Conservation (phyloP, 2,888 invertebrate genomes). For the Drosophila cognata region DNA sequence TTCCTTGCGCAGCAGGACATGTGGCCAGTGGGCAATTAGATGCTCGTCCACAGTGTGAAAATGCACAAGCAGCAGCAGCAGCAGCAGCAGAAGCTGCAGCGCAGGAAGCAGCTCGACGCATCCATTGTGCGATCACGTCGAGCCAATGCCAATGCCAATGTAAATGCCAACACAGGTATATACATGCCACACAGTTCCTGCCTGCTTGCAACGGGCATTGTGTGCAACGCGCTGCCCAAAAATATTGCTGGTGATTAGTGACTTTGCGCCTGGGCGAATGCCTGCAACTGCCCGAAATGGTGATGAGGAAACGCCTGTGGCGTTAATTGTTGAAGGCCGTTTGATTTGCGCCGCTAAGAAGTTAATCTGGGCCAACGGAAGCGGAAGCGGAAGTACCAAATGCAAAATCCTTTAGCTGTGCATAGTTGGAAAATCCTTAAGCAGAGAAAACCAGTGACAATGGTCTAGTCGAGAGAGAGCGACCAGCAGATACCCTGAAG, state of each 20-base stretch:
- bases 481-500: background rate
- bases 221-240: slow-evolving; percentile 13
- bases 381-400: slow-evolving; percentile 46
- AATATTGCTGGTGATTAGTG: slow-evolving; percentile 66
- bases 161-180: slow-evolving; percentile 21
- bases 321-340: slow-evolving; percentile 71
- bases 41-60: slow-evolving; percentile 70
- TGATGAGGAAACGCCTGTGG: slow-evolving; percentile 65
- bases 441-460: background rate
- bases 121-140: slow-evolving; percentile 63
- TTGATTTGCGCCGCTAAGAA: slow-evolving; percentile 71
- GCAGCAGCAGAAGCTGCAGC: slow-evolving; percentile 14
- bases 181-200: background rate
- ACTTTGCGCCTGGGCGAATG: slow-evolving; percentile 54
- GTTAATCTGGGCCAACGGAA: slow-evolving; percentile 75
- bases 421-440: background rate
- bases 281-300: background rate
- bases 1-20: slow-evolving; percentile 70
- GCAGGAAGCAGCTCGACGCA: slow-evolving; percentile 62
- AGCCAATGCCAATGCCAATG: background rate
- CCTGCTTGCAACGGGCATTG: slow-evolving; percentile 9
- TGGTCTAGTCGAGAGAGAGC: background rate
- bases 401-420: slow-evolving; percentile 30
- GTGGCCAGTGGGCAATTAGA: slow-evolving; percentile 71
- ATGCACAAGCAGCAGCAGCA: slow-evolving; percentile 8